Evolutionary conservation across 2,797 vertebrate species (phyloP).

Genomic region (Trachurus trachurus): DNA sequence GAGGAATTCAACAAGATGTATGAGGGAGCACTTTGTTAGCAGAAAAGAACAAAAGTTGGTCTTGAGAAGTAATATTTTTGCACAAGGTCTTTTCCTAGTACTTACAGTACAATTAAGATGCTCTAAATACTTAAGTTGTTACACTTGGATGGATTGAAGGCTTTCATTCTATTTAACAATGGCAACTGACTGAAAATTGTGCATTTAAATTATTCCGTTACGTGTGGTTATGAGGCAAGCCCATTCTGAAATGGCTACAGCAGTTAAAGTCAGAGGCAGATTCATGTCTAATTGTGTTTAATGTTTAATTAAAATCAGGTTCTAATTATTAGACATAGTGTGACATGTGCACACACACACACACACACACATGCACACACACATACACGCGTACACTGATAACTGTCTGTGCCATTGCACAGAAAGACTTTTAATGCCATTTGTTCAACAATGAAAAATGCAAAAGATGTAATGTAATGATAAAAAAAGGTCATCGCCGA

Average conservation of each 20-base stretch:
- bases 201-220: neutral
- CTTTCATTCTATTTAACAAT: slow-evolving; percentile 12
- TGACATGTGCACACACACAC: too few species aligned
- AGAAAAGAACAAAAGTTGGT: slow-evolving; percentile 16
- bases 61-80: slow-evolving; percentile 40
- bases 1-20: slow-evolving; percentile 50
- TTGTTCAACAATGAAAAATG: slow-evolving; percentile 24
- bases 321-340: neutral
- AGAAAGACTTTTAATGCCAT: neutral
- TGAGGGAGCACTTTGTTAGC: slow-evolving; percentile 26
- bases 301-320: slow-evolving; percentile 11
- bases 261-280: slow-evolving; percentile 15
- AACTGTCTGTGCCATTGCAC: neutral
- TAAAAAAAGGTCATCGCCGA: slow-evolving; percentile 16
- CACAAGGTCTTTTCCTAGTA: neutral
- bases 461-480: slow-evolving; percentile 21
- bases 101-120: slow-evolving; percentile 17
- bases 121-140: slow-evolving; percentile 7
- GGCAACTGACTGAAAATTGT: slow-evolving; percentile 1
- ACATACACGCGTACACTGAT: neutral
- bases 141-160: slow-evolving; percentile 7
- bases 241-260: slow-evolving; percentile 3
- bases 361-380: too few species aligned
- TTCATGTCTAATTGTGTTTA: too few species aligned
- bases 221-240: neutral